Evolutionary conservation across 2,888 invertebrate species (phyloP).

Genomic region (Leptothorax acervorum): DNA sequence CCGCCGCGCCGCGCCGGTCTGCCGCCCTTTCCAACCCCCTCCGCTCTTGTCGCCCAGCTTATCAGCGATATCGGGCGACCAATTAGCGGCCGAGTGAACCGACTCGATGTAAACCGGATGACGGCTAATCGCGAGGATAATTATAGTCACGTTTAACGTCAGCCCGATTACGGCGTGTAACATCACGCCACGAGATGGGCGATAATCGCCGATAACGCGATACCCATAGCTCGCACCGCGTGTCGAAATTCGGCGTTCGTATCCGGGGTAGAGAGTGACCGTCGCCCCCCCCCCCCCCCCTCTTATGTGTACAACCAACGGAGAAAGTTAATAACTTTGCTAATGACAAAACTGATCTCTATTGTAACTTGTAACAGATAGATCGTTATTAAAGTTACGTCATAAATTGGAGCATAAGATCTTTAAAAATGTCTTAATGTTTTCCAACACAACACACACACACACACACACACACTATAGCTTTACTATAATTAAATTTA

Average conservation of each 20-base stretch:
- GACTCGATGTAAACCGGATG: slow-evolving; percentile 60
- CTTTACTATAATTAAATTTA: not conserved
- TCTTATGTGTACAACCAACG: not conserved
- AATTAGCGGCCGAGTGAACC: slow-evolving; percentile 55
- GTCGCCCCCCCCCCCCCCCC: not conserved
- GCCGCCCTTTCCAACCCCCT: no score
- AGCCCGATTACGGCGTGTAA: slow-evolving; percentile 49
- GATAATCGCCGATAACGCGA: slow-evolving; percentile 12
- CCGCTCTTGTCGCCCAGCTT: not conserved
- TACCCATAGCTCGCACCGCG: not conserved
- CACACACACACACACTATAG: not conserved
- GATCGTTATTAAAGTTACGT: not conserved
- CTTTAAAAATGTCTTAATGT: no score
- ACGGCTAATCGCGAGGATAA: slow-evolving; percentile 63
- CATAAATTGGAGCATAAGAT: no score
- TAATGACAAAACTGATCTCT: not conserved
- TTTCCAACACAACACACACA: no score
- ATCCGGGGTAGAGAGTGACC: slow-evolving; percentile 4
- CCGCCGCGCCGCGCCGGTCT: not conserved
- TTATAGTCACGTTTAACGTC: slow-evolving; percentile 64
- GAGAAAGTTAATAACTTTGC: not conserved
- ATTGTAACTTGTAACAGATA: not conserved
- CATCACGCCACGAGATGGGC: slow-evolving; percentile 57
- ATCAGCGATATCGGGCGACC: slow-evolving; percentile 44
- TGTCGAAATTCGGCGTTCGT: not conserved